phyloP scores from a whole-genome alignment of 2,888 invertebrate species.

The Dolichopus griseipennis region DNA sequence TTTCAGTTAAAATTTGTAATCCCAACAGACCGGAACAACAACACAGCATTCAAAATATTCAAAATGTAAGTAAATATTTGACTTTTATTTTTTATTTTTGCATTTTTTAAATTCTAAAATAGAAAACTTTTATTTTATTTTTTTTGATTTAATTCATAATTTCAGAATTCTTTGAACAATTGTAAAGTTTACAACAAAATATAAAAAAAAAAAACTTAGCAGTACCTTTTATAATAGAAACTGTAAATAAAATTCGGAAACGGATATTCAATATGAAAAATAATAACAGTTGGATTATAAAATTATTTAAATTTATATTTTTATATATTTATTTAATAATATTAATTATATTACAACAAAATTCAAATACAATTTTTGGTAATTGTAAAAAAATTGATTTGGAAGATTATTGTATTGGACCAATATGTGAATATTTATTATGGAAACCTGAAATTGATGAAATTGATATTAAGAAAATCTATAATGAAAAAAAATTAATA shows the following conservation, averaged over 20 bases:
- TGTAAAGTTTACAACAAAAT: background rate
- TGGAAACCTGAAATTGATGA: background rate
- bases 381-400: background rate
- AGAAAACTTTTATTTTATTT: background rate
- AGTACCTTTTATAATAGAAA: too few relatives aligned
- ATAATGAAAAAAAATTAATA: background rate
- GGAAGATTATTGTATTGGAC: background rate
- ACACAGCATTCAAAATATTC: too few relatives aligned
- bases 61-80: background rate
- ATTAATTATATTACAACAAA: background rate
- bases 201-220: too few relatives aligned
- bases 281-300: too few relatives aligned
- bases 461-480: background rate
- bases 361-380: background rate
- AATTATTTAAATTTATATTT: too few relatives aligned
- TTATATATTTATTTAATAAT: too few relatives aligned
- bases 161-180: background rate
- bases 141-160: background rate
- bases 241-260: background rate
- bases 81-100: too few relatives aligned
- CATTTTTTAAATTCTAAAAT: background rate
- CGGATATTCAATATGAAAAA: background rate
- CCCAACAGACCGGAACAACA: background rate
- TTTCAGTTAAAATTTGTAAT: conserved; percentile 3
- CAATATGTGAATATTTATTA: conserved; percentile 7